Evolutionary conservation across 2,113 vertebrate species (phyloP), one percentile per base, ranked within the genome.

Genomic region (Lepus europaeus): DNA sequence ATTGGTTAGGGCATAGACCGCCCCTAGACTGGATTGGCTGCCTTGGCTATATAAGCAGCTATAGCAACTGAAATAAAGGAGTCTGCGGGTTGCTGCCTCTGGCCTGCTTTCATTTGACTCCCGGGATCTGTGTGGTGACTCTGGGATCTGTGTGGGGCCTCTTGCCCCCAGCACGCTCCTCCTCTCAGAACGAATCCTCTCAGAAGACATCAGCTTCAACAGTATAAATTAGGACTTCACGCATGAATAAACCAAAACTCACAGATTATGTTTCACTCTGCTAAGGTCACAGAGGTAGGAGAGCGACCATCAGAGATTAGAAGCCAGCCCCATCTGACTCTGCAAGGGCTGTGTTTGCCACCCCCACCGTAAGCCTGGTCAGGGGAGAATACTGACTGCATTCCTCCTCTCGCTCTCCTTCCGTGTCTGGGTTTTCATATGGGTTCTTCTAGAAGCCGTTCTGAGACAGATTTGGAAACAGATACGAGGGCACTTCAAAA

Each of bases 361-460:
- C 19, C 31, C 10, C 39, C 45, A 53, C 66, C 39, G 9, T 39
- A 74, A 68, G 23, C 5, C 27, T 63, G 16, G 45, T 45, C 45
- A 39, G 45, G 7, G 12, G 39, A 6, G 76, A 20, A 61, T 59
- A 74, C 53, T 63, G 70, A 20, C 79, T 61, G 51, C 20, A 63
- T 23, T 64, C 39, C 45, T 63, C 12, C 33, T 23, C 49, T 8
- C 20, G n/a, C 25, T 83, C 19, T 31, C 49, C 64, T 90, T 87
- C 29, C n/a, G 1, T 90, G n/a, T 49, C 16, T 94, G 29, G 89
- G 49, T 85, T 87, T 93, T 85, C 73, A 70, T 85, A 64, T 76
- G 83, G 51, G 56, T 84, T 83, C 53, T 87, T 45, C 61, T 59
- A 84, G 39, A 93, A 95, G 36, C 23, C 79, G 49, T 87, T 61